Evolutionary conservation across 2,797 vertebrate genomes (phyloP).

Genomic region (Myotis vivesi): DNA sequence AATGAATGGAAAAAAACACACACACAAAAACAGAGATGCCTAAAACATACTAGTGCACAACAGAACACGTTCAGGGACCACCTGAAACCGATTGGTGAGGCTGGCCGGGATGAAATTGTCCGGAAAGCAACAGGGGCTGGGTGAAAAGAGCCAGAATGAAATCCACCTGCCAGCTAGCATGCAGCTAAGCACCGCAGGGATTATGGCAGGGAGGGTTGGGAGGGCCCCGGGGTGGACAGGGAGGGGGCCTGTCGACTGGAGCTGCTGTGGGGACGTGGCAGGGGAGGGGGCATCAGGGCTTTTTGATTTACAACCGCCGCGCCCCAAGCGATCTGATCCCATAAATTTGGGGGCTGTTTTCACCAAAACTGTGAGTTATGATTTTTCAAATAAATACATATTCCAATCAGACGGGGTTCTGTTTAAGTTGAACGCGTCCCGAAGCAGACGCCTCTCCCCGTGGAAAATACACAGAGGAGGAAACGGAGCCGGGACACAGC

Average conservation of each 20-base stretch:
- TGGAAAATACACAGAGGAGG: constrained; percentile 88
- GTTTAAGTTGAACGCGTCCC: constrained; percentile 85
- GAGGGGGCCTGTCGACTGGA: background rate
- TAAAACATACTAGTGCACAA: background rate
- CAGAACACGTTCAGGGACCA: background rate
- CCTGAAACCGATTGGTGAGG: background rate
- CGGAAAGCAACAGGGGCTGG: background rate
- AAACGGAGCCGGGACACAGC: constrained; percentile 85
- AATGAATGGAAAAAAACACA: background rate
- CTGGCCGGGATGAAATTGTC: background rate
- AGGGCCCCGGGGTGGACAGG: background rate
- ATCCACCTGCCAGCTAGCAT: constrained; percentile 53
- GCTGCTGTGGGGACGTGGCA: background rate
- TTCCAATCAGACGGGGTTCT: constrained; percentile 85
- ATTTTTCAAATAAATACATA: constrained; percentile 89
- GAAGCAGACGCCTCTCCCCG: constrained; percentile 84
- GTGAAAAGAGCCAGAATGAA: background rate
- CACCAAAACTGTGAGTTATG: constrained; percentile 86
- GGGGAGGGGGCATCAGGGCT: background rate
- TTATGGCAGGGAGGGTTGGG: background rate
- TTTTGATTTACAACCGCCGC: constrained; percentile 80
- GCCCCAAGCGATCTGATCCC: constrained; percentile 79
- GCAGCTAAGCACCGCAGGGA: background rate
- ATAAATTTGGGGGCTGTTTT: constrained; percentile 85
- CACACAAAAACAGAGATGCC: background rate